phyloP scores from a whole-genome alignment of 2,888 invertebrate genomes.

The Caenorhabditis sp. region DNA sequence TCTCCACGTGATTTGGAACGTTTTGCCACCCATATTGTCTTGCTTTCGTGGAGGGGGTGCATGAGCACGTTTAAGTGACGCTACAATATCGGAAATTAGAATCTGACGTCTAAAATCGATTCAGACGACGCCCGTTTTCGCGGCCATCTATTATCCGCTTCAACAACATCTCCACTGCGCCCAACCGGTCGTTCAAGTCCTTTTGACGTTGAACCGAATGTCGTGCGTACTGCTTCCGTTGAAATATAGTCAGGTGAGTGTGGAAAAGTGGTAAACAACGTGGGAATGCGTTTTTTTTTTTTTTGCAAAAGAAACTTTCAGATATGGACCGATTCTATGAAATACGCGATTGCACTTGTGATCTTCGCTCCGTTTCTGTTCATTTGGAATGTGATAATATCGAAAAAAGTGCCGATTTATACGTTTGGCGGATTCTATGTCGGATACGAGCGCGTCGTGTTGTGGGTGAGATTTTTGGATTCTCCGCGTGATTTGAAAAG shows the following conservation, averaged over 20 bases:
- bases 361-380: constrained; percentile 26
- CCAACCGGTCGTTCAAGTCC: constrained; percentile 39
- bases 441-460: constrained; percentile 27
- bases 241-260: constrained; percentile 45
- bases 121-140: constrained; percentile 18
- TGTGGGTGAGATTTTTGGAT: no score
- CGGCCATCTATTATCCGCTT: constrained; percentile 28
- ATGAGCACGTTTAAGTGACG: no score
- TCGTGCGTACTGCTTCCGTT: constrained; percentile 38
- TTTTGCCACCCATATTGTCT: no score
- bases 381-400: constrained; percentile 43
- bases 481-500: no score
- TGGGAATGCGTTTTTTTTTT: no score
- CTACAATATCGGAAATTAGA: no score
- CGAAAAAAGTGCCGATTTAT: constrained; percentile 19
- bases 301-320: constrained; percentile 11
- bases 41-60: no score
- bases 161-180: constrained; percentile 43
- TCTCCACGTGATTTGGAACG: no score
- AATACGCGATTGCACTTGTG: constrained; percentile 10
- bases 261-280: constrained; percentile 3
- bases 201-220: constrained; percentile 42
- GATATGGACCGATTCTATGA: constrained; percentile 33
- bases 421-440: constrained; percentile 46
- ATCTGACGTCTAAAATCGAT: background rate